phyloP scores from a whole-genome alignment of 2,113 vertebrate genomes.

The Muscicapa adusta region DNA sequence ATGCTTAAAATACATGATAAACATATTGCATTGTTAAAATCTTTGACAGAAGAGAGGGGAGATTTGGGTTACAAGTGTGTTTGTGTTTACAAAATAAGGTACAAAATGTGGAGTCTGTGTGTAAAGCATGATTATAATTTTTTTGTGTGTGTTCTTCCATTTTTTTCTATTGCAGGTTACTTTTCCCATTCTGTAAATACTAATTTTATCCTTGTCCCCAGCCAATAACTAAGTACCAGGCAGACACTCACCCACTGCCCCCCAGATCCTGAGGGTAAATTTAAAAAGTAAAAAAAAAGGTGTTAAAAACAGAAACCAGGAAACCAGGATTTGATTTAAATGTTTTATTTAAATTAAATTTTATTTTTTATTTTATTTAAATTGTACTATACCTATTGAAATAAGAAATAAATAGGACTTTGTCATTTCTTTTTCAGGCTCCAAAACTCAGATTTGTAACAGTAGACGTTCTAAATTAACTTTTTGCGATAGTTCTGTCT shows the following conservation, averaged over 20 bases:
- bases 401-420: conserved; percentile 16
- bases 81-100: background rate
- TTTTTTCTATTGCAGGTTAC: background rate
- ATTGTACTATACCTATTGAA: conserved; percentile 10
- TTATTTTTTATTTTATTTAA: too few relatives aligned
- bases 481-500: conserved; percentile 23
- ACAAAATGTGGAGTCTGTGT: background rate
- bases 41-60: background rate
- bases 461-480: conserved; percentile 16
- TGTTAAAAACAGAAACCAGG: background rate
- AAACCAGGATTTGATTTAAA: background rate
- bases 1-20: background rate
- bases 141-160: background rate
- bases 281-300: background rate
- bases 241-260: background rate
- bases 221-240: background rate
- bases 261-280: background rate
- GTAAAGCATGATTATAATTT: background rate
- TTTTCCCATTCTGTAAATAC: too few relatives aligned
- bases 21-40: background rate
- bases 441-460: background rate
- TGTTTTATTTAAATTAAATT: background rate
- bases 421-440: background rate
- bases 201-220: background rate
- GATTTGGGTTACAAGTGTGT: background rate